Evolutionary conservation across 2,797 vertebrate species (phyloP).

Genomic region (Anguilla obscura): DNA sequence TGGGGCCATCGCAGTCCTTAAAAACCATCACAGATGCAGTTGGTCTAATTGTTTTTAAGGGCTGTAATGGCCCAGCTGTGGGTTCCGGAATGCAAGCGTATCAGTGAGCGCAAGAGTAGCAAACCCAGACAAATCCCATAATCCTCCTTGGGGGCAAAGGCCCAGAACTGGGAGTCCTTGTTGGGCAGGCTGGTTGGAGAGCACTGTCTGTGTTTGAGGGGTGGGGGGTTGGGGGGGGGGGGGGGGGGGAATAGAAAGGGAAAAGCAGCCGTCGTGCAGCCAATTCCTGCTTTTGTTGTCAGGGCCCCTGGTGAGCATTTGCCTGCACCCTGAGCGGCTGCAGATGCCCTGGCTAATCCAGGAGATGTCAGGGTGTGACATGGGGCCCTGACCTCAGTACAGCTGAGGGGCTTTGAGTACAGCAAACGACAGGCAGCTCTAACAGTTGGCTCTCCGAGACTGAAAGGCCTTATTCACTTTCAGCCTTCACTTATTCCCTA

Average conservation of each 20-base stretch:
- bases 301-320: slow-evolving; percentile 34
- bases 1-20: background rate
- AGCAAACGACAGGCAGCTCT: slow-evolving; percentile 29
- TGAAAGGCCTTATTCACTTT: slow-evolving; percentile 60
- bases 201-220: slow-evolving; percentile 17
- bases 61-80: background rate
- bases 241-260: slow-evolving; percentile 10
- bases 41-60: background rate
- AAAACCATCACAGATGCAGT: background rate
- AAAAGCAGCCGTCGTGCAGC: background rate
- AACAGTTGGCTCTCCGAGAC: slow-evolving; percentile 62
- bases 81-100: background rate
- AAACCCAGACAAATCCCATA: slow-evolving; percentile 19
- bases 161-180: background rate
- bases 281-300: slow-evolving; percentile 40
- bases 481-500: slow-evolving; percentile 36
- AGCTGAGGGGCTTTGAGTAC: slow-evolving; percentile 51
- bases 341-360: slow-evolving; percentile 65
- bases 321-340: slow-evolving; percentile 35
- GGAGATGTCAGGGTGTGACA: slow-evolving; percentile 54
- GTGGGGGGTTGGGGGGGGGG: background rate
- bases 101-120: slow-evolving; percentile 10
- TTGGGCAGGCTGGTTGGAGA: slow-evolving; percentile 8
- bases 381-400: slow-evolving; percentile 51
- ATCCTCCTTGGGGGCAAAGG: slow-evolving; percentile 4